Conservation (phyloP, 2,797 vertebrate genomes). For the Macrochelys suwanniensis region DNA sequence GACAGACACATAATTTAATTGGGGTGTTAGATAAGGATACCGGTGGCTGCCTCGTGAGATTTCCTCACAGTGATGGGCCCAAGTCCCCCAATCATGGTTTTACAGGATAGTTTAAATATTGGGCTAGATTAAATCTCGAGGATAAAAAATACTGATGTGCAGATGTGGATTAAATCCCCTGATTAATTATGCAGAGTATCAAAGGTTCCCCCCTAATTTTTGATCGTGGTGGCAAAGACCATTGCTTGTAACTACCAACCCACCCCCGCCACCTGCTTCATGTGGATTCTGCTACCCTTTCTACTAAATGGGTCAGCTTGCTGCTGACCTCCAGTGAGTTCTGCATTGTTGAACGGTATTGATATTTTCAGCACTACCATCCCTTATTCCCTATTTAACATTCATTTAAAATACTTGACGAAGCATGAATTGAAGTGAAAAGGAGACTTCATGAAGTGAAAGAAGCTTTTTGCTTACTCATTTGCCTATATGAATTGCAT, state of each 20-base stretch:
- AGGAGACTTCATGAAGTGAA: not conserved
- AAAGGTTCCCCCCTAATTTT: slow-evolving; percentile 17
- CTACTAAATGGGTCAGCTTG: not conserved
- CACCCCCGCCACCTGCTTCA: not conserved
- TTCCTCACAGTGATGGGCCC: not conserved
- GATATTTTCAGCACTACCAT: not conserved
- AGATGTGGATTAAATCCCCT: slow-evolving; percentile 30
- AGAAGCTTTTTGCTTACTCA: not conserved
- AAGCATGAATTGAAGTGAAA: slow-evolving; percentile 26
- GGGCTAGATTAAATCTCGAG: not conserved
- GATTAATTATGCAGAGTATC: slow-evolving; percentile 16
- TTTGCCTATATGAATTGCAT: not conserved
- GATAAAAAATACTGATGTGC: not conserved
- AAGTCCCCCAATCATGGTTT: not conserved
- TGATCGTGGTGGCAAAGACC: not conserved
- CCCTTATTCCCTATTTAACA: not conserved
- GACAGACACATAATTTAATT: not conserved
- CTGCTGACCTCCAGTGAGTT: not conserved
- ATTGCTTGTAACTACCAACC: not conserved
- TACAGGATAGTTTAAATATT: not conserved
- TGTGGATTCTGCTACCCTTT: not conserved
- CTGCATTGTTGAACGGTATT: not conserved
- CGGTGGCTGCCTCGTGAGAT: not conserved
- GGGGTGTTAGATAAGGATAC: not conserved
- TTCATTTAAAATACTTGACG: slow-evolving; percentile 9